Evolutionary conservation across 2,113 vertebrate species (phyloP).

Genomic region (Osmerus eperlanus): DNA sequence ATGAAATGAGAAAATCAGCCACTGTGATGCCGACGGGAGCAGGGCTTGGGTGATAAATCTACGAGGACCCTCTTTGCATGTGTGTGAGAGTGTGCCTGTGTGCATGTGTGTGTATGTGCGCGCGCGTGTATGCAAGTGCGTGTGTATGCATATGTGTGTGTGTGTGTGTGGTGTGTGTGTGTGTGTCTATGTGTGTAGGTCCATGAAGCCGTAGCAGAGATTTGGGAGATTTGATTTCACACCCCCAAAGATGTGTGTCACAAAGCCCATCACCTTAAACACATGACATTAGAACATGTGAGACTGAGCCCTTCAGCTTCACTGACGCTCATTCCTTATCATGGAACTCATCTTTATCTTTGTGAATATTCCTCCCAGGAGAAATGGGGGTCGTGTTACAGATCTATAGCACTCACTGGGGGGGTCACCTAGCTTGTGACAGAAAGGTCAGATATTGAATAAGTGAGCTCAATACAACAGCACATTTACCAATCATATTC

Average conservation of each 20-base stretch:
- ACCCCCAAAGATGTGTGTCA: constrained; percentile 45
- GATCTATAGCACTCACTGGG: constrained; percentile 55
- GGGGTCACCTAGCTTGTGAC: neutral
- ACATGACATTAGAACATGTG: constrained; percentile 68
- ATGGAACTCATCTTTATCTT: constrained; percentile 50
- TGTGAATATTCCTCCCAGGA: constrained; percentile 52
- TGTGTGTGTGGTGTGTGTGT: too few species aligned
- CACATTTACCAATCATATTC: neutral
- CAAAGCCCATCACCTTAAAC: constrained; percentile 53
- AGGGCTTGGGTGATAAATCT: constrained; percentile 75
- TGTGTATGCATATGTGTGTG: constrained; percentile 49
- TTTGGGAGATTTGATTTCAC: constrained; percentile 70
- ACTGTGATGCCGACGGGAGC: constrained; percentile 77
- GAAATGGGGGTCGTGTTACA: constrained; percentile 64
- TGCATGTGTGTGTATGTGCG: constrained; percentile 43
- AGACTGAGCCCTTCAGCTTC: constrained; percentile 51
- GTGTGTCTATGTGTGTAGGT: constrained; percentile 62
- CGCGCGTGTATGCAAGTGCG: neutral
- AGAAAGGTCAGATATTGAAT: constrained; percentile 1
- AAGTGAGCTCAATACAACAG: neutral
- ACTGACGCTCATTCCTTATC: constrained; percentile 35
- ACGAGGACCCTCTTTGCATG: constrained; percentile 65
- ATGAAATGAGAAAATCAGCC: constrained; percentile 86
- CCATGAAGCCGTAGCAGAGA: constrained; percentile 63
- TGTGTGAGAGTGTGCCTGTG: constrained; percentile 23